Evolutionary conservation across 2,113 vertebrate species (phyloP), one percentile per base, ranked within the genome.

Genomic region (Oceanodroma tethys): DNA sequence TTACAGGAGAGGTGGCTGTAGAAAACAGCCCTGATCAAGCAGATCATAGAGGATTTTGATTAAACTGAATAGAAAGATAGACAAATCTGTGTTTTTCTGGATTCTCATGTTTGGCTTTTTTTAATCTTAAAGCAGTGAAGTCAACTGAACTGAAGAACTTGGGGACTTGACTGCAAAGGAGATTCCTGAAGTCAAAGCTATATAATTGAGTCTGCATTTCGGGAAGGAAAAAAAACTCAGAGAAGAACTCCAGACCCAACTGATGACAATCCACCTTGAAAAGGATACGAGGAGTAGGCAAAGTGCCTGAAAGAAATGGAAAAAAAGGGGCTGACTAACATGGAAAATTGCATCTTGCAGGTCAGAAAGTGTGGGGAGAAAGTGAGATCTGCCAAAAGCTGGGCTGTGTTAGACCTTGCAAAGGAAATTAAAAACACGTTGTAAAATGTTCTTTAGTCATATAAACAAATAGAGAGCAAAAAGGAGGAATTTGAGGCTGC

Each of bases 361-460:
- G 70, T 91, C 65, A 94, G 47, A 87, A 94, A 81, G 18, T 43
- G 11, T n/a, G 36, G 21, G 12, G 72, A 81, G 55, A 91, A 93
- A 90, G 25, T 52, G 70, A 93, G 73, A 89, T 48, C 60, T 96
- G 93, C 65, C 84, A 93, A 81, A 89, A 60, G 23, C 60, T 71
- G 47, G 21, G 8, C 38, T 78, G 16, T 67, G 63, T 84, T 93
- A 81, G 34, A 91, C 70, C 47, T 79, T 91, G 70, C 60, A 94
- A 80, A 93, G 91, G 95, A 97, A 97, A 97, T 96, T 82, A 96
- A 94, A 95, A 95, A 81, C 91, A 95, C 34, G 0, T 65, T 93
- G 91, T 96, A 93, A 96, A 97, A 93, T 40, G 36, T 71, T 96
- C 81, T 87, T 84, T 60, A 89, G 43, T 45, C 73, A 81, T 68